Evolutionary conservation across 1,140 invertebrate species (phyloP), one percentile per base, ranked within the genome.

Genomic region (Nilaparvata lugens): DNA sequence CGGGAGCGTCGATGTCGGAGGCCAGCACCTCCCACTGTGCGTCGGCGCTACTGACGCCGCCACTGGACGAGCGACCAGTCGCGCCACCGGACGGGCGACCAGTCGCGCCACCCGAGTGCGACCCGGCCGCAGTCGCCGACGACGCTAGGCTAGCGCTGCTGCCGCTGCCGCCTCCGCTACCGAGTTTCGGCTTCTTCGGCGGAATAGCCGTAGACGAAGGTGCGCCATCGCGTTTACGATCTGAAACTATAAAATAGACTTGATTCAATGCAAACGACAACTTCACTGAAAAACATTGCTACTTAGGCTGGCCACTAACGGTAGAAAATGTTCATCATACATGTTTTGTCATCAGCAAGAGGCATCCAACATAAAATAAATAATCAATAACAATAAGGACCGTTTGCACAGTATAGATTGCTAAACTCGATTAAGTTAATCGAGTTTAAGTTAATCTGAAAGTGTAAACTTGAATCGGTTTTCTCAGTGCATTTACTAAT

Each of bases 11-110:
- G 65, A 77, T 80, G 3, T 86, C 84, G 25, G 79, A 66, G 4
- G 77, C 76, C 11, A 78, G 66, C 31, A 72, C 67, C 68, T 83
- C 81, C 81, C 81, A 83, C 19, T 77, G 73, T 69, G 83, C 81
- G 4, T 73, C 72, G 2, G 68, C 67, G 54, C 64, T 42, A 14
- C 45, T 24, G 60, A 52, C 45, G 48, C 54, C 24, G 51, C 54
- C 40, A 16, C 28, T 40, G 38, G 67, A 64, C 23, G 60, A 28
- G 52, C 25, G 57, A 53, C 54, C 25, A 52, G 56, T 54, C 7
- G 31, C 31, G 7, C 28, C 68, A 60, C 38, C 65, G 66, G 28
- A 62, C 59, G 28, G 69, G 62, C 19, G 67, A 28, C 19, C 13
- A 11, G 4, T 9, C 4, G 31, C 31, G 31, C 67, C 55, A 42